Evolutionary conservation across 1,140 invertebrate species (phyloP).

Genomic region (Penaeus indicus): DNA sequence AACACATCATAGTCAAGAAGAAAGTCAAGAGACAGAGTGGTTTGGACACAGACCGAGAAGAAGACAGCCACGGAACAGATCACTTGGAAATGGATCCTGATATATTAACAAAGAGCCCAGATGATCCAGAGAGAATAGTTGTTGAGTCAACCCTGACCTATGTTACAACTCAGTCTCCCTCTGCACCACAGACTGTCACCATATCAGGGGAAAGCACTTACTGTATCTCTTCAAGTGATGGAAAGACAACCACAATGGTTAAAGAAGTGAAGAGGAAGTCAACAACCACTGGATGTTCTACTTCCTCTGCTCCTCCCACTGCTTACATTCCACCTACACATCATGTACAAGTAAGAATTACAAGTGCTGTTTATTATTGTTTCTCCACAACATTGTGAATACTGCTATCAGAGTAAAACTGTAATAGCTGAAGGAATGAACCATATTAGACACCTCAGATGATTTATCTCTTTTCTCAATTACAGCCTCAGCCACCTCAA

Average conservation of each 20-base stretch:
- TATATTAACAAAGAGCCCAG: constrained; percentile 52
- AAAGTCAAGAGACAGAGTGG: constrained; percentile 62
- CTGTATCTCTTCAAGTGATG: constrained; percentile 61
- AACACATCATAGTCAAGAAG: constrained; percentile 66
- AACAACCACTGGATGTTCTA: constrained; percentile 63
- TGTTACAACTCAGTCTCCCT: constrained; percentile 61
- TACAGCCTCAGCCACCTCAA: constrained; percentile 53
- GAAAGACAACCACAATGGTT: constrained; percentile 64
- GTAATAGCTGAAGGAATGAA: too few relatives aligned
- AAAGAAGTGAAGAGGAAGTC: constrained; percentile 64
- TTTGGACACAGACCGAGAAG: constrained; percentile 56
- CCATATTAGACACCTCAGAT: not conserved
- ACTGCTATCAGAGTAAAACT: not conserved
- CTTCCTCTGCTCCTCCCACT: constrained; percentile 60
- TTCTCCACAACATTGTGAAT: not conserved
- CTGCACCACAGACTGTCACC: constrained; percentile 59
- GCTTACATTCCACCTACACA: constrained; percentile 65
- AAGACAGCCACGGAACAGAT: constrained; percentile 60
- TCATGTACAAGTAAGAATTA: constrained; percentile 57
- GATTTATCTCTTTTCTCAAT: not conserved
- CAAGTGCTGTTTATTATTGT: not conserved
- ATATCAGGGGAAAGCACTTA: constrained; percentile 62
- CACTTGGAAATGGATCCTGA: constrained; percentile 59
- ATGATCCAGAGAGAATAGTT: constrained; percentile 53
- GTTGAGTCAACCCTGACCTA: constrained; percentile 64